These are phyloP conservation scores for Apeltes quadracus DNA, from an alignment of 2,113 vertebrate species.

Conservation along the genomic window DNA sequence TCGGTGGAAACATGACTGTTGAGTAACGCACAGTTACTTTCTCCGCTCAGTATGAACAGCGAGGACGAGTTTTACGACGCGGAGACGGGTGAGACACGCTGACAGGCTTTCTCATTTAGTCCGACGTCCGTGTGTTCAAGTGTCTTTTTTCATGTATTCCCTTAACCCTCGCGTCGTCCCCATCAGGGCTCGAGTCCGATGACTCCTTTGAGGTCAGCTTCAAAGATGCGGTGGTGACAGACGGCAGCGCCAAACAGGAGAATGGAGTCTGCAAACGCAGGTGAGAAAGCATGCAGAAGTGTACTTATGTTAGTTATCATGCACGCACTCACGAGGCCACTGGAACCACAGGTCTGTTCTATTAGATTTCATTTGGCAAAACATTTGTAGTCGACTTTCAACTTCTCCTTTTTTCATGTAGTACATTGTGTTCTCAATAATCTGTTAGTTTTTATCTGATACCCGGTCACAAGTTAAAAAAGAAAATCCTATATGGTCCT, in stretches of 20 bases:
- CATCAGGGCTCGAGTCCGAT: conserved; percentile 93
- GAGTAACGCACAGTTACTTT: conserved; percentile 62
- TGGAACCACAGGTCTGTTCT: background rate
- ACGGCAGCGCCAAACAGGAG: conserved; percentile 80
- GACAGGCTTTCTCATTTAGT: too few species aligned
- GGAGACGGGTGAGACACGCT: conserved; percentile 86
- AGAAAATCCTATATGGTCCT: conserved; percentile 2
- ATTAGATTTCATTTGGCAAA: background rate
- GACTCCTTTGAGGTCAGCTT: conserved; percentile 91
- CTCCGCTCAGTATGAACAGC: conserved; percentile 88
- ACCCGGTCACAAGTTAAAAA: background rate
- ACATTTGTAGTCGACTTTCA: background rate
- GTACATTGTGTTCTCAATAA: background rate
- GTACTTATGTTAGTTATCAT: background rate
- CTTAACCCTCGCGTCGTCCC: background rate
- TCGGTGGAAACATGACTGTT: conserved; percentile 68
- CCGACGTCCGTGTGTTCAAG: background rate
- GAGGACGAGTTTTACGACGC: conserved; percentile 99
- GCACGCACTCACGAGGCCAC: background rate
- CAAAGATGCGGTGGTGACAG: conserved; percentile 82
- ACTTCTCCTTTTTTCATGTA: background rate
- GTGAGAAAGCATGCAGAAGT: conserved; percentile 53
- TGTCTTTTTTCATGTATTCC: background rate
- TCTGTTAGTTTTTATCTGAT: background rate
- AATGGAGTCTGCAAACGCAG: conserved; percentile 90